Conservation (phyloP, 1,140 invertebrate species). For the Plutomurus gul region DNA sequence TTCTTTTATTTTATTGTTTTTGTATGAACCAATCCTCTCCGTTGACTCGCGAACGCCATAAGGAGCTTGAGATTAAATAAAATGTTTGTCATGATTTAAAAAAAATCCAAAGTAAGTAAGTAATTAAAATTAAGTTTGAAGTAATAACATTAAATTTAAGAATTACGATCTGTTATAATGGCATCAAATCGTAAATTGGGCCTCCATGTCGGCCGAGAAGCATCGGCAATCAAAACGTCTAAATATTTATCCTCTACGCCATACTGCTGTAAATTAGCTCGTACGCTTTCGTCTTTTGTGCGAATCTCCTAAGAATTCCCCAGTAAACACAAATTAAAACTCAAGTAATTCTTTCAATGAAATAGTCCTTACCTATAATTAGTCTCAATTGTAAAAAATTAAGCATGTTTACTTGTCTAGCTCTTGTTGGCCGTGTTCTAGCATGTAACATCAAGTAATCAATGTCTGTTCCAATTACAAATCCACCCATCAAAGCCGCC, state of each 20-base stretch:
- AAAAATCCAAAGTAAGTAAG: slow-evolving; percentile 11
- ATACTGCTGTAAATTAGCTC: slow-evolving; percentile 85
- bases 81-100: slow-evolving; percentile 34
- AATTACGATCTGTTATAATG: slow-evolving; percentile 94
- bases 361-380: not conserved
- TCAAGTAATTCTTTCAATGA: not conserved
- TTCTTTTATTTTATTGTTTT: slow-evolving; percentile 63
- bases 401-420: slow-evolving; percentile 35
- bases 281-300: slow-evolving; percentile 81
- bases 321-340: not conserved
- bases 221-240: slow-evolving; percentile 88
- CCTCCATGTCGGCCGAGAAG: slow-evolving; percentile 80
- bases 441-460: slow-evolving; percentile 92
- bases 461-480: slow-evolving; percentile 89
- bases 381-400: slow-evolving; percentile 38
- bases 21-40: slow-evolving; percentile 74
- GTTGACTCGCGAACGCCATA: slow-evolving; percentile 93
- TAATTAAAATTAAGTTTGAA: not conserved
- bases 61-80: slow-evolving; percentile 74
- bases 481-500: slow-evolving; percentile 86
- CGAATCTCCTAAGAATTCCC: slow-evolving; percentile 66
- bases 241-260: slow-evolving; percentile 73
- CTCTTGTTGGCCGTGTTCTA: slow-evolving; percentile 74
- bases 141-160: too few species aligned
- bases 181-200: slow-evolving; percentile 73